Conservation (phyloP, 2,888 invertebrate genomes). For the Philonicus albiceps region DNA sequence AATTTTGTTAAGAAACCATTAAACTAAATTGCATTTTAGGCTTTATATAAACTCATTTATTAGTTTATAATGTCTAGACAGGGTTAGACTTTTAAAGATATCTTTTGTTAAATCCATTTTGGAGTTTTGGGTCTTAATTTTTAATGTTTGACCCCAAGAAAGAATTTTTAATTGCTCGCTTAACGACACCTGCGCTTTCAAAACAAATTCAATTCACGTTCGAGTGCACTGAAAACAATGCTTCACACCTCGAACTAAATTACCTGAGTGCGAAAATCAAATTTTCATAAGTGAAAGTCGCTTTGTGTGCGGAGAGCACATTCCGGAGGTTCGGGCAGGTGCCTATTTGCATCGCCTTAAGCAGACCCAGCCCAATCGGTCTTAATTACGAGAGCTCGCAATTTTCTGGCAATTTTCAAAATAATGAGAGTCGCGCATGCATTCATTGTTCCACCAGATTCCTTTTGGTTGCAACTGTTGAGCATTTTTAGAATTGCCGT, state of each 20-base stretch:
- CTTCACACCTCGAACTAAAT: background rate
- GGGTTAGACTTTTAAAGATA: too few species aligned
- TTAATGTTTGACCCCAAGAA: background rate
- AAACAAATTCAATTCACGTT: background rate
- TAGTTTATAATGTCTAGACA: too few species aligned
- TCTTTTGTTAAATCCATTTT: too few species aligned
- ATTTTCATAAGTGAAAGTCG: background rate
- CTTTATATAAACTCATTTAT: too few species aligned
- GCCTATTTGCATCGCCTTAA: background rate
- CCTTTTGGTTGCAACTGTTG: background rate
- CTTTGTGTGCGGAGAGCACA: background rate
- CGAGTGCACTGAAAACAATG: background rate
- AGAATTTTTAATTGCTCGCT: background rate
- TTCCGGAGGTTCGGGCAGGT: background rate
- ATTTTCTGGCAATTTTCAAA: background rate
- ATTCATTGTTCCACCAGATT: background rate
- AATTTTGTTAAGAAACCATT: too few species aligned
- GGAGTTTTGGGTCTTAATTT: background rate
- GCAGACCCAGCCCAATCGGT: background rate
- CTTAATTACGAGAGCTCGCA: background rate
- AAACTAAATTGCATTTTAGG: too few species aligned
- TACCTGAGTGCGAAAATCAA: background rate
- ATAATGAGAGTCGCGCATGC: background rate
- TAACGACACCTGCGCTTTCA: background rate
- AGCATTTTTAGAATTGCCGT: background rate